A percentile compares a stretch with the other conserved stretches of the same genome.
phyloP scores from a whole-genome alignment of 2,888 invertebrate genomes.

The Ormyrus rosae region DNA sequence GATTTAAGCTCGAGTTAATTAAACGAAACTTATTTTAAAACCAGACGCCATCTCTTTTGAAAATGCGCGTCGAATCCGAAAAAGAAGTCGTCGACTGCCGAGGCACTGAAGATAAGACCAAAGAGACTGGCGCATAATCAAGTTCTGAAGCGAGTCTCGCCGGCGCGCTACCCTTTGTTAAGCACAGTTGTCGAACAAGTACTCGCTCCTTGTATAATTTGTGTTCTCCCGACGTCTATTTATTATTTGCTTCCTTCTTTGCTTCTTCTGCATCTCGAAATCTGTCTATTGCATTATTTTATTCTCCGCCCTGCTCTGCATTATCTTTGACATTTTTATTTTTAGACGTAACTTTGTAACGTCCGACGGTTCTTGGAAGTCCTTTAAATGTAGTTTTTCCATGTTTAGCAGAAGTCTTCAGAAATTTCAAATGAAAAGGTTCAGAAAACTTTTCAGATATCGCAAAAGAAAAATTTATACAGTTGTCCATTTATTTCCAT shows the following conservation, averaged over 20 bases:
- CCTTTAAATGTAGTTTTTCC: no score
- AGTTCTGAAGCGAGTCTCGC: slow-evolving; percentile 21
- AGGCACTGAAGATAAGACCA: slow-evolving; percentile 1
- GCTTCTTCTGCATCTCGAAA: background rate
- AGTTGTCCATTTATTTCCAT: no score
- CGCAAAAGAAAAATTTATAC: no score
- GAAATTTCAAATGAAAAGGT: no score
- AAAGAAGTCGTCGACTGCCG: background rate
- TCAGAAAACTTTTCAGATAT: no score
- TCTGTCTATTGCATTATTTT: background rate
- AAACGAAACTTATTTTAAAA: no score
- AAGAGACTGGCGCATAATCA: slow-evolving; percentile 33
- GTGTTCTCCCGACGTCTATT: slow-evolving; percentile 10
- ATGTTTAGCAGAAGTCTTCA: no score
- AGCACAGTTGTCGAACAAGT: slow-evolving; percentile 20
- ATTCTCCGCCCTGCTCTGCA: no score
- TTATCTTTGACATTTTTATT: no score
- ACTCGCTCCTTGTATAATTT: slow-evolving; percentile 7
- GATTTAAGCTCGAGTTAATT: no score
- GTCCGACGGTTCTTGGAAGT: no score
- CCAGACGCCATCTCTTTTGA: background rate
- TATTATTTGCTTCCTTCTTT: background rate
- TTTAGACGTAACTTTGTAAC: no score
- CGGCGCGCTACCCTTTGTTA: slow-evolving; percentile 24
- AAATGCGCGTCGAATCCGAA: background rate